Conservation (phyloP, 2,797 vertebrate species). For the Salarias fasciatus region DNA sequence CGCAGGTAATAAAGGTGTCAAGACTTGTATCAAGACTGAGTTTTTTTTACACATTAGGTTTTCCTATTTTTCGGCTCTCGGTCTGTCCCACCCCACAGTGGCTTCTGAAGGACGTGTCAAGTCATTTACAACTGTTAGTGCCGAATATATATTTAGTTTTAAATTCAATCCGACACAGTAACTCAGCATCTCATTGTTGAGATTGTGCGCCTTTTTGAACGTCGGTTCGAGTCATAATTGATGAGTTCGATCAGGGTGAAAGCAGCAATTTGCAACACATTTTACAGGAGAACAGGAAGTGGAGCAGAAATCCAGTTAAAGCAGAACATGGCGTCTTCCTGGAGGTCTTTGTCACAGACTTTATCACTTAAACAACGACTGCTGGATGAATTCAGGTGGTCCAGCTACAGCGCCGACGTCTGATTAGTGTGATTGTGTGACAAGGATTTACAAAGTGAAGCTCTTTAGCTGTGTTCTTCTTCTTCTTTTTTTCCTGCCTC, state of each 20-base stretch:
- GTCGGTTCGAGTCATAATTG: neutral
- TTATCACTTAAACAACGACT: no score
- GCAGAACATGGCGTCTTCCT: neutral
- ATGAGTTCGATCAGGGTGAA: conserved; percentile 15
- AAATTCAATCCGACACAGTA: conserved; percentile 45
- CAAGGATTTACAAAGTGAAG: conserved; percentile 11
- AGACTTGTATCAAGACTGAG: conserved; percentile 60
- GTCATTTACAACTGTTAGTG: conserved; percentile 41
- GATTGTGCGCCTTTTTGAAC: neutral
- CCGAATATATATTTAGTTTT: conserved; percentile 37
- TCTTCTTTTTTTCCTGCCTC: conserved; percentile 39
- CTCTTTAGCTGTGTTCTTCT: conserved; percentile 27
- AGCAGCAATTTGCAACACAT: conserved; percentile 1
- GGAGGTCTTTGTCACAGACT: neutral
- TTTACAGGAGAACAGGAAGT: conserved; percentile 10
- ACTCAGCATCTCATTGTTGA: conserved; percentile 25
- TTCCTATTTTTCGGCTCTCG: conserved; percentile 16
- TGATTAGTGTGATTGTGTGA: conserved; percentile 3
- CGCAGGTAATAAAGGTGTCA: conserved; percentile 69
- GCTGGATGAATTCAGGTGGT: no score
- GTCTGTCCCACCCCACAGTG: conserved; percentile 36
- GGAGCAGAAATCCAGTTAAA: conserved; percentile 3
- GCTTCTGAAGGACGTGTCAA: conserved; percentile 58
- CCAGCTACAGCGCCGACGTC: conserved; percentile 6
- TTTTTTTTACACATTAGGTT: conserved; percentile 45